Percentiles rank a stretch among this genome's conserved stretches.
Conservation (phyloP, 2,888 invertebrate species). For the Pachydiplax longipennis region DNA sequence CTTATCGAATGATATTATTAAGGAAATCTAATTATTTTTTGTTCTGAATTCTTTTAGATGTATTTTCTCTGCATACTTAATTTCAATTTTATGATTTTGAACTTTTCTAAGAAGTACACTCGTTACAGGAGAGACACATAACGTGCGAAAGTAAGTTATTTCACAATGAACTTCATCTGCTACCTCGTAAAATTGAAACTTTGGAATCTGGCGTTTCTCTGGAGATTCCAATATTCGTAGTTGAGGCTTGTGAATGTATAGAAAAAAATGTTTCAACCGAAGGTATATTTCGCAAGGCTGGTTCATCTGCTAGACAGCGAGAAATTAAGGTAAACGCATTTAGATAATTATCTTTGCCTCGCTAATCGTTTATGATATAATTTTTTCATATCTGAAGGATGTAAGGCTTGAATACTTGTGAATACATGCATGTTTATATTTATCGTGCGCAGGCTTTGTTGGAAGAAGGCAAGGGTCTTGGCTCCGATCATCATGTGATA, state of each 20-base stretch:
- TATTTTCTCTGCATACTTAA: background rate
- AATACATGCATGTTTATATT: too few species aligned
- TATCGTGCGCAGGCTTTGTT: slow-evolving; percentile 64
- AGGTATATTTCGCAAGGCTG: slow-evolving; percentile 89
- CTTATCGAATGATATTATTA: too few species aligned
- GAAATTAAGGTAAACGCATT: slow-evolving; percentile 72
- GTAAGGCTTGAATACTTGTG: too few species aligned
- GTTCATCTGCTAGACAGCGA: slow-evolving; percentile 81
- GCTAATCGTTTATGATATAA: too few species aligned
- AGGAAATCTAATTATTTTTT: too few species aligned
- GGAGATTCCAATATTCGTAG: slow-evolving; percentile 75
- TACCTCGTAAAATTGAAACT: slow-evolving; percentile 66
- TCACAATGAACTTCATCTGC: slow-evolving; percentile 53
- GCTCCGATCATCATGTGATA: slow-evolving; percentile 76
- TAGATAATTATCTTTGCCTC: background rate
- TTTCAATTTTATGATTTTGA: background rate
- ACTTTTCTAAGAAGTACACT: too few species aligned
- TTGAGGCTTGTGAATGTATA: slow-evolving; percentile 74
- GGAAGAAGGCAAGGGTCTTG: slow-evolving; percentile 75
- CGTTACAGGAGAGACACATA: background rate
- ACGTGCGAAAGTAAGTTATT: background rate
- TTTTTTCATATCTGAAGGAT: too few species aligned
- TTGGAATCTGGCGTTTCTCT: slow-evolving; percentile 74
- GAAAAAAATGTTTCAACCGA: slow-evolving; percentile 75
- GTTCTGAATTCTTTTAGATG: too few species aligned